Base-by-base conservation (phyloP, 2,113 vertebrate genomes). In the Xiphophorus couchianus region DNA sequence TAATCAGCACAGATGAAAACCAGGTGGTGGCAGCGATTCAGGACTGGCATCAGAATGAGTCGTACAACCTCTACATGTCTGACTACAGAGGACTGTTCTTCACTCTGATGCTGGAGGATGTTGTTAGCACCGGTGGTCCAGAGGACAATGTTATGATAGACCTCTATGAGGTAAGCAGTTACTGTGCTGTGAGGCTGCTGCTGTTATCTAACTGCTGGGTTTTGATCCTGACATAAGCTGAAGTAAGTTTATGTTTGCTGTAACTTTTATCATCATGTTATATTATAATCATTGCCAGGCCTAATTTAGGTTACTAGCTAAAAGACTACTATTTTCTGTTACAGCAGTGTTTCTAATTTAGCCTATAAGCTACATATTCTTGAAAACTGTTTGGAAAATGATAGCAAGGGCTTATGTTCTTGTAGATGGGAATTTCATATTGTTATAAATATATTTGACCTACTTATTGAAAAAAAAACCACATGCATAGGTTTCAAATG, bases 71-170 rank as follows among this genome's bases (percentile, higher is more conserved):
- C 70, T 98, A 98, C 81, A 96, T 97, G 94, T 98, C 97, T 0
- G 97, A 98, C 89, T 96, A 96, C 19, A 90, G 94, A 35, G 97
- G 96, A 1, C 74, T 97, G 37, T 96, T 96, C 88, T 97, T 97
- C 91, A 97, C 96, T 1, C 85, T 97, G 92, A 96, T 96, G 87
- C 93, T 98, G 93, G 97, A 97, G 90, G 95, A 96, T 11, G 96
- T 97, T 66, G 96, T 97, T 92, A 98, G 97, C 80, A 98, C 95
- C 73, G 90, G 95, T 80, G 96, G 96, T 31, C 96, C 96, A 0
- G 97, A 98, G 82, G 97, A 96, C 74, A 98, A 98, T 28, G 88
- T 98, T 87, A 98, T 98, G 97, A 97, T 98, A 66, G 97, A 97
- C 92, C 96, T 98, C 78, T 98, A 97, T 91, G 97, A 97, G 96